Evolutionary conservation across 37 sponge, comb jelly and placozoan genomes (phyloP).

Genomic region (Geodia barretti): DNA sequence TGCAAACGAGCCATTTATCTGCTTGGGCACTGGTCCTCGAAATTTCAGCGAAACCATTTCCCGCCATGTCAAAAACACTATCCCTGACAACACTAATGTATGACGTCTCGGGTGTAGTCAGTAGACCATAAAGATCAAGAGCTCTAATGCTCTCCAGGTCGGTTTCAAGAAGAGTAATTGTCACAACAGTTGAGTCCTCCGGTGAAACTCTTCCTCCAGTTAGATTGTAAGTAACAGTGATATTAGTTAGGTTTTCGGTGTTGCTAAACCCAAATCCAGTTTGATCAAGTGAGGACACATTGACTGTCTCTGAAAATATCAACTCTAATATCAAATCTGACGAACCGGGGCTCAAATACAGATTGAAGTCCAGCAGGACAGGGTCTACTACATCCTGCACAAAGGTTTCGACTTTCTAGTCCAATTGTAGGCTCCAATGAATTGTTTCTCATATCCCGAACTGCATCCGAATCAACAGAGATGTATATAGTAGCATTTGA

Average conservation of each 20-base stretch:
- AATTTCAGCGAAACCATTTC: conserved; percentile 55
- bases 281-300: conserved; percentile 67
- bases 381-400: conserved; percentile 66
- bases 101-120: conserved; percentile 67
- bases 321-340: conserved; percentile 69
- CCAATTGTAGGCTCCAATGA: conserved; percentile 17
- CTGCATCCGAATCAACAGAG: conserved; percentile 45
- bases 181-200: conserved; percentile 66
- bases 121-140: conserved; percentile 56
- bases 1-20: conserved; percentile 59
- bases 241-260: conserved; percentile 16
- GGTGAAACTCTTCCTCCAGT: conserved; percentile 70
- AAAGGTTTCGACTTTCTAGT: conserved; percentile 48
- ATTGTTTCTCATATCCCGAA: conserved; percentile 80
- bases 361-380: conserved; percentile 60
- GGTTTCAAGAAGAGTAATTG: conserved; percentile 33
- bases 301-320: conserved; percentile 88
- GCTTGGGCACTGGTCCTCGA: conserved; percentile 17
- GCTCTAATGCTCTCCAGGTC: conserved; percentile 71
- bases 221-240: conserved; percentile 40
- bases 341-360: conserved; percentile 39
- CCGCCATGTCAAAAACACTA: conserved; percentile 64
- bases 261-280: conserved; percentile 71
- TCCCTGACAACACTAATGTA: conserved; percentile 43
- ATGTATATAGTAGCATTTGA: conserved; percentile 60